Conservation (phyloP, 1,140 invertebrate genomes). For the Bombus turneri region DNA sequence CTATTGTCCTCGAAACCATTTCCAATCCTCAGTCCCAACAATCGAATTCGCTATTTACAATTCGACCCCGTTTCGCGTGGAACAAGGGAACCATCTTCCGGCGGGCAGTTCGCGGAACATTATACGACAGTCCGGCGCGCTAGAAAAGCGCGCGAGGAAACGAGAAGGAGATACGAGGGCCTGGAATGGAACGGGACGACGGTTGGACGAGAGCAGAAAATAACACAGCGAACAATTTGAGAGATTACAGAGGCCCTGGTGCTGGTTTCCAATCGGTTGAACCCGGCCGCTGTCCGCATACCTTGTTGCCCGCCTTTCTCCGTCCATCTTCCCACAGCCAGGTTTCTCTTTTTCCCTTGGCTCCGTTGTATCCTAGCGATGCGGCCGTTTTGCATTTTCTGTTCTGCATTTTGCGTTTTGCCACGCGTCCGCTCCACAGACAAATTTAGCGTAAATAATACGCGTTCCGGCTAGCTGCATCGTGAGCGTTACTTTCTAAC, state of each 20-base stretch:
- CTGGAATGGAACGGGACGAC: neutral
- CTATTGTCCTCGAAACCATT: neutral
- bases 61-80: slow-evolving; percentile 10
- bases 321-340: neutral
- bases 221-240: slow-evolving; percentile 68
- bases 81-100: neutral
- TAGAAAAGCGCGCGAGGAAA: slow-evolving; percentile 25
- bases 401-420: slow-evolving; percentile 64
- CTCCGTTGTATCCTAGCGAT: neutral
- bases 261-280: slow-evolving; percentile 71
- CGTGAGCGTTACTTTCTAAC: neutral
- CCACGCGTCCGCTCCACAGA: slow-evolving; percentile 44
- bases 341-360: slow-evolving; percentile 5
- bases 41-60: slow-evolving; percentile 21
- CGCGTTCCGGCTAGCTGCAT: slow-evolving; percentile 7
- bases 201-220: slow-evolving; percentile 59
- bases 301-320: slow-evolving; percentile 21
- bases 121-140: neutral
- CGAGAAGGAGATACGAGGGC: slow-evolving; percentile 29
- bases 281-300: slow-evolving; percentile 39
- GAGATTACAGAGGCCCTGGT: slow-evolving; percentile 68
- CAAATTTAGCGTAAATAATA: slow-evolving; percentile 74
- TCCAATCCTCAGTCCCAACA: neutral
- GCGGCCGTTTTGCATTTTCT: slow-evolving; percentile 47
- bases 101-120: neutral